Conservation (phyloP, 2,797 vertebrate species). For the Myotis daubentonii region DNA sequence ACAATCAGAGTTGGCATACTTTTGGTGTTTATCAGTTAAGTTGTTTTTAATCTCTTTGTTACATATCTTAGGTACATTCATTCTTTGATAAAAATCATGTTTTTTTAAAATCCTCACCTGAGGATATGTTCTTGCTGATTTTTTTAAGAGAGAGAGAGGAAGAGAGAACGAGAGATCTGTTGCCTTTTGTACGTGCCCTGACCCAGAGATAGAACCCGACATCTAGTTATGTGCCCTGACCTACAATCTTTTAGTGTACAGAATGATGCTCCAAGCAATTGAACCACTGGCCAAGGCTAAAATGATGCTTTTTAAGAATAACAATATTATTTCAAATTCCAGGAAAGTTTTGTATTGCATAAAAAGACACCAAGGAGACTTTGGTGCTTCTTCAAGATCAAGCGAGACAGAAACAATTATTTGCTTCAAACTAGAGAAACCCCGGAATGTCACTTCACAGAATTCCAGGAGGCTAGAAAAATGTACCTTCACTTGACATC, state of each 20-base stretch:
- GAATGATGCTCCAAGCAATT: not conserved
- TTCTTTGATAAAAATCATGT: constrained; percentile 23
- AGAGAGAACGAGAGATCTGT: not conserved
- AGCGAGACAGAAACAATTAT: not conserved
- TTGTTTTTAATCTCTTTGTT: constrained; percentile 24
- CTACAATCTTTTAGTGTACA: not conserved
- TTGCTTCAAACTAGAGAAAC: not conserved
- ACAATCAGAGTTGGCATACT: not conserved
- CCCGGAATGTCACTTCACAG: not conserved
- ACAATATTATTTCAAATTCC: not conserved
- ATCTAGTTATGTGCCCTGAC: not conserved
- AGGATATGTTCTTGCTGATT: not conserved
- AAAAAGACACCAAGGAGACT: not conserved
- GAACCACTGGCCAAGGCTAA: not conserved
- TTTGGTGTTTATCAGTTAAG: constrained; percentile 20
- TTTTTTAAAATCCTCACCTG: not conserved
- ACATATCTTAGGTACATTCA: not conserved
- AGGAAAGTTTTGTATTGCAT: not conserved
- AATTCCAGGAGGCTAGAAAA: not conserved
- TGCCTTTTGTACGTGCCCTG: not conserved
- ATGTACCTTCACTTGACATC: not conserved
- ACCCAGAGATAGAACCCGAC: not conserved
- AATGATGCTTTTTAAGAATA: constrained; percentile 25
- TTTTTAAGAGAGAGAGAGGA: not conserved
- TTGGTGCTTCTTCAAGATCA: constrained; percentile 36